Percentiles rank a stretch among this genome's conserved stretches.
Evolutionary conservation across 2,888 invertebrate species (phyloP).

Genomic region (Busseola fusca): DNA sequence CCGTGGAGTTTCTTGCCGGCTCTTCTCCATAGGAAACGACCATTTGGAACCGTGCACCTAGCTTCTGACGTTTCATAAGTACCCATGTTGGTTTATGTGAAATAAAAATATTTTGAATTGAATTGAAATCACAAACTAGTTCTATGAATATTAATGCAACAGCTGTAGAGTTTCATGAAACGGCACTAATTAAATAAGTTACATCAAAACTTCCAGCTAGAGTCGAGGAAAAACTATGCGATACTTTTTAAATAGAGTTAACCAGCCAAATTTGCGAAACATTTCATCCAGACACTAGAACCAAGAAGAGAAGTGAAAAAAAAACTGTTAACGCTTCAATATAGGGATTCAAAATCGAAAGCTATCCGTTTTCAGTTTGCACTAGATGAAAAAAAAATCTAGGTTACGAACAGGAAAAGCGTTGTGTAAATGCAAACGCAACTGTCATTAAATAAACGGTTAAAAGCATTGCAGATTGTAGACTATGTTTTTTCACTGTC

Average conservation of each 20-base stretch:
- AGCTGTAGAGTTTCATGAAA: slow-evolving; percentile 14
- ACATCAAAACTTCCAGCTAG: neutral
- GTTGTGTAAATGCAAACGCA: slow-evolving; percentile 8
- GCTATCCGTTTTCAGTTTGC: slow-evolving; percentile 21
- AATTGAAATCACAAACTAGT: slow-evolving; percentile 20
- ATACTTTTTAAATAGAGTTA: slow-evolving; percentile 8
- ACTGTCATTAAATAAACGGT: slow-evolving; percentile 17
- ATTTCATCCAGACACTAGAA: slow-evolving; percentile 2
- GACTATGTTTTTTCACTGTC: slow-evolving; percentile 27
- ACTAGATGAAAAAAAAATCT: slow-evolving; percentile 13
- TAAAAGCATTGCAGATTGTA: slow-evolving; percentile 15
- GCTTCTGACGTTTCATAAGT: too few relatives aligned
- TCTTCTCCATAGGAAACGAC: too few relatives aligned
- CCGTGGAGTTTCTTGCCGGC: too few relatives aligned
- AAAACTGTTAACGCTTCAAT: slow-evolving; percentile 29
- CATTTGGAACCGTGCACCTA: too few relatives aligned
- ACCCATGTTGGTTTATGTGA: too few relatives aligned
- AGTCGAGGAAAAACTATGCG: neutral
- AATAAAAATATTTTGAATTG: slow-evolving; percentile 48
- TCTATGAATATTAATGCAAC: slow-evolving; percentile 23
- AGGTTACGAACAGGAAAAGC: slow-evolving; percentile 20
- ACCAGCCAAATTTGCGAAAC: slow-evolving; percentile 12
- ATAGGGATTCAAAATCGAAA: slow-evolving; percentile 24
- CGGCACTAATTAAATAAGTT: neutral
- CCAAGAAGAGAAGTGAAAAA: slow-evolving; percentile 5